Percentiles rank a stretch among this genome's conserved stretches.
Conservation (phyloP, 1,140 invertebrate genomes). For the Pseudomyrmex concolor region DNA sequence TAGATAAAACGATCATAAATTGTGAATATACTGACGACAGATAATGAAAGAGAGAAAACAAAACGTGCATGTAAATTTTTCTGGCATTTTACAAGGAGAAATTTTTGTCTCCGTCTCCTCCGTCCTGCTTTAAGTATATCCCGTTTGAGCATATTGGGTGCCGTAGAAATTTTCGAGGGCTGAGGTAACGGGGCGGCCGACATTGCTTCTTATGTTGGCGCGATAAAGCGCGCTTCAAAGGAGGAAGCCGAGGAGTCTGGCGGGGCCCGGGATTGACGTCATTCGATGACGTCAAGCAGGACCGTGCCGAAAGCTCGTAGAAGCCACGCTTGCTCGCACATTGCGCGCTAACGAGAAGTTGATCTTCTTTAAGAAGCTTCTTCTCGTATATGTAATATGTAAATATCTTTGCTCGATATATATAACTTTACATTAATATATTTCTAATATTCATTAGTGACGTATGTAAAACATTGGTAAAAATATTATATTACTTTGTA, state of each 20-base stretch:
- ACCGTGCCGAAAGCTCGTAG: slow-evolving; percentile 66
- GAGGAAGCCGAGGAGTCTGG: slow-evolving; percentile 45
- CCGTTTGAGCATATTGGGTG: slow-evolving; percentile 58
- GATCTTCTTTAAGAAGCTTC: not conserved
- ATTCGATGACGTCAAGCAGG: slow-evolving; percentile 80
- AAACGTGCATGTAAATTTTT: not conserved
- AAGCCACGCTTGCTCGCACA: slow-evolving; percentile 40
- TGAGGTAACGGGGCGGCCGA: slow-evolving; percentile 45
- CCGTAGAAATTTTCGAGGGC: slow-evolving; percentile 61
- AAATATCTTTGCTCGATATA: not conserved
- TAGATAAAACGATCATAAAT: slow-evolving; percentile 47
- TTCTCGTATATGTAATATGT: too few relatives aligned
- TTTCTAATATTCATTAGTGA: not conserved
- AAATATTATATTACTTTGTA: not conserved
- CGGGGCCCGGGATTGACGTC: slow-evolving; percentile 78
- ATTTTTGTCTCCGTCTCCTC: not conserved
- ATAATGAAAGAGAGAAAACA: not conserved
- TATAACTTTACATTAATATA: too few relatives aligned
- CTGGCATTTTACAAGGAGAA: slow-evolving; percentile 60
- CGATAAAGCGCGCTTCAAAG: slow-evolving; percentile 67
- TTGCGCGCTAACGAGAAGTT: not conserved
- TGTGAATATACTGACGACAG: not conserved
- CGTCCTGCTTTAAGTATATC: slow-evolving; percentile 1
- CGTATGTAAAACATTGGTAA: not conserved
- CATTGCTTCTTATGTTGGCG: slow-evolving; percentile 67